Base-by-base conservation (phyloP, 1,140 invertebrate species). In the Bicyclus anynana region DNA sequence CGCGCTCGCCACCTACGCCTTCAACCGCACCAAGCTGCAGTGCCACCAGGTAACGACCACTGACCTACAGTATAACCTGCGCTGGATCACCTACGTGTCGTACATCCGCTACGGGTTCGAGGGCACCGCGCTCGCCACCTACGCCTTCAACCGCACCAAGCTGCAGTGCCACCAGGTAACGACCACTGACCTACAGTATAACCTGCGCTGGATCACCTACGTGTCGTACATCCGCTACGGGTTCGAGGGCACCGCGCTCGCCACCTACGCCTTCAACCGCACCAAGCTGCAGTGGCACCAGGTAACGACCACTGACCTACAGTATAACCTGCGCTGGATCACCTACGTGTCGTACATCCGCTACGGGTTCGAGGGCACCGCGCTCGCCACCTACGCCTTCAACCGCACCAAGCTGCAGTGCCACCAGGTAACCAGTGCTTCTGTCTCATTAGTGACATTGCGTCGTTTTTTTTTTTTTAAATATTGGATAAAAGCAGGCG, bases 71-170 rank as follows among this genome's bases (percentile, higher is more conserved):
- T 10, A 12, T 33, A 12, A 2, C 29, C 10, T 12, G 27, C n/a
- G 97, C 60, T 99, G 97, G 97, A 95, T 99, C 59, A 98, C 97
- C 0, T 99, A 98, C 84, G 89, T 98, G 0, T 97, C 96, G 9
- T 99, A 99, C 83, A 97, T 98, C 54, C 91, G 97, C 77, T 99
- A 98, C 76, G 95, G 97, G 16, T 99, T 99, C 83, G 97, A 99
- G 89, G 96, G 96, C 13, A 97, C 96, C 0, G 93, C 98, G 2
- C 91, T 98, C n/a, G 95, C 97, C 0, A 97, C 97, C 1, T 99
- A 99, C 80, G 94, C 95, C 0, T 97, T 95, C 74, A 92, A 94
- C 44, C 90, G 97, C 18, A 91, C 92, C 48, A 95, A 95, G 67
- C 87, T 97, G 2, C 92, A 94, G 65, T 97, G 96, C 84, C 93